These are phyloP conservation scores for Anseranas semipalmata DNA, from an alignment of 2,113 vertebrate genomes.

Conservation along the genomic window DNA sequence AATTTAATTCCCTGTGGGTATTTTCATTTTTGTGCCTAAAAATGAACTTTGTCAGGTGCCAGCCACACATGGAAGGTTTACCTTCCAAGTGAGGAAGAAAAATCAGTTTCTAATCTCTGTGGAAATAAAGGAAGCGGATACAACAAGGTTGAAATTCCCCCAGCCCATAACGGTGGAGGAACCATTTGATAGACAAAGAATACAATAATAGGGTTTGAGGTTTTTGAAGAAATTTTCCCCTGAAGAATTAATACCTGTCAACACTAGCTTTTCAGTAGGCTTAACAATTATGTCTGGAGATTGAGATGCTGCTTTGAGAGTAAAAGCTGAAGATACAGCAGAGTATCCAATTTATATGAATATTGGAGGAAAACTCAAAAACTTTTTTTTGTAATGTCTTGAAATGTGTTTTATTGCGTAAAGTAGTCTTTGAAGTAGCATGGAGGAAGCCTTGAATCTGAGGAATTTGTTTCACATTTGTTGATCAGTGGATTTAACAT, in stretches of 20 bases:
- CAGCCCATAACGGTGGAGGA: background rate
- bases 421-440: background rate
- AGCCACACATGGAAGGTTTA: background rate
- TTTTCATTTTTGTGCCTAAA: background rate
- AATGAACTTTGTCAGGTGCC: background rate
- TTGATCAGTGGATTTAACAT: background rate
- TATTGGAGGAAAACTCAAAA: background rate
- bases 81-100: background rate
- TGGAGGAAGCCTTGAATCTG: background rate
- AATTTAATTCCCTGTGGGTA: background rate
- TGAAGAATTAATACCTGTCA: background rate
- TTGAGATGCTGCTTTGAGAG: background rate
- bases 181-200: background rate
- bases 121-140: background rate
- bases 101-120: background rate
- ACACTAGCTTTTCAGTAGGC: background rate
- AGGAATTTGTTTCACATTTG: background rate
- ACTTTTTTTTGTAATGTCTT: background rate
- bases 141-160: background rate
- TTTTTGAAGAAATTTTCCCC: background rate
- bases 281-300: background rate
- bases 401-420: background rate
- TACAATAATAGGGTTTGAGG: background rate
- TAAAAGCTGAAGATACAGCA: background rate
- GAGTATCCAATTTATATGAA: background rate